Evolutionary conservation across 2,113 vertebrate species (phyloP).

Genomic region (Triplophysa tibetana): DNA sequence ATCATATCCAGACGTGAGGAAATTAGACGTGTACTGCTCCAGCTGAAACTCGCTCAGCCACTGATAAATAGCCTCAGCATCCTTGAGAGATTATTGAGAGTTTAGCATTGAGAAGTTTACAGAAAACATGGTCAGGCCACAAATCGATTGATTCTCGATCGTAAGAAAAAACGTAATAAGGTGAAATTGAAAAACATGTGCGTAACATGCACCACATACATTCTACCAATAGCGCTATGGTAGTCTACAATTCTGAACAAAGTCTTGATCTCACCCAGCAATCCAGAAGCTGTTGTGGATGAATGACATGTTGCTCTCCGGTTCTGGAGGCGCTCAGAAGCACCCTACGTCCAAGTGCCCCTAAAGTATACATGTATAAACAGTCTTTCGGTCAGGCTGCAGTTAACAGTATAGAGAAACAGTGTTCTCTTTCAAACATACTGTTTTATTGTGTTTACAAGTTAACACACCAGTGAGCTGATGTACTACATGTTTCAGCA

Average conservation of each 20-base stretch:
- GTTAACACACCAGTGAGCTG: not conserved
- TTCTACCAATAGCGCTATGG: not conserved
- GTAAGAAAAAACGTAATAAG: not conserved
- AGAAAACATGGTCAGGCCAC: not conserved
- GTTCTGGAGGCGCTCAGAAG: constrained; percentile 66
- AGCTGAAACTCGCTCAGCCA: constrained; percentile 96
- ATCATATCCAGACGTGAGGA: constrained; percentile 88
- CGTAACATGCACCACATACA: not conserved
- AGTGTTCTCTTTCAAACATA: not conserved
- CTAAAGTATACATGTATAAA: constrained; percentile 59
- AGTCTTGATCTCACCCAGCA: constrained; percentile 72
- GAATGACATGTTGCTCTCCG: constrained; percentile 76
- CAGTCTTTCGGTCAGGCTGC: not conserved
- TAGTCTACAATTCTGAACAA: not conserved
- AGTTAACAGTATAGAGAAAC: not conserved
- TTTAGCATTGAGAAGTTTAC: not conserved
- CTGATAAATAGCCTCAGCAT: constrained; percentile 90
- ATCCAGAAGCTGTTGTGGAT: constrained; percentile 79
- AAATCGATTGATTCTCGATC: not conserved
- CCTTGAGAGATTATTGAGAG: constrained; percentile 68
- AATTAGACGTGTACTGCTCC: constrained; percentile 87
- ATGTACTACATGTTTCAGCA: constrained; percentile 15
- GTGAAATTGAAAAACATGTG: not conserved
- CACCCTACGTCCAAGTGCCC: constrained; percentile 62
- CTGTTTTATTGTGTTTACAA: not conserved